A percentile compares a stretch with the other conserved stretches of the same genome.
phyloP scores from a whole-genome alignment of 2,113 vertebrate species.

The Bombycilla garrulus region DNA sequence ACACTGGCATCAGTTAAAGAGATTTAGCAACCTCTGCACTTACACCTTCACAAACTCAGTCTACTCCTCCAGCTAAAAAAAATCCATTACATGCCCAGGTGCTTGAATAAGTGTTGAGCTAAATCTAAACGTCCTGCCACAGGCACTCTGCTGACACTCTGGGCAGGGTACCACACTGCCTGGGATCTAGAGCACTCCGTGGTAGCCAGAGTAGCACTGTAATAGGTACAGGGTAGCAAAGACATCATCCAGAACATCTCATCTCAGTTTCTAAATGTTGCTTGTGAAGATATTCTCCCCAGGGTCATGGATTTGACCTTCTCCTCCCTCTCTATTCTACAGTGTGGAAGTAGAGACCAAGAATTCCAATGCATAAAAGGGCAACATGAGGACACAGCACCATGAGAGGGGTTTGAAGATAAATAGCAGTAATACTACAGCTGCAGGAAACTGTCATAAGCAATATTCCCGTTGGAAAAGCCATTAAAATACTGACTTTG shows the following conservation, averaged over 20 bases:
- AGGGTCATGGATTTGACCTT: neutral
- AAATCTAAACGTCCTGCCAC: neutral
- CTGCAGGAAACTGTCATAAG: constrained; percentile 62
- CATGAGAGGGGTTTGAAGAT: constrained; percentile 36
- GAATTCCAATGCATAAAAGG: neutral
- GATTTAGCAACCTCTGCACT: neutral
- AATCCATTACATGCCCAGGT: neutral
- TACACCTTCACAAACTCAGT: neutral
- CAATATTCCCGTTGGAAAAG: constrained; percentile 53
- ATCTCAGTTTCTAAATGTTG: neutral
- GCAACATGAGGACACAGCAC: neutral
- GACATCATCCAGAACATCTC: neutral
- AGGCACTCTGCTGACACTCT: neutral
- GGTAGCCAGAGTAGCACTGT: neutral
- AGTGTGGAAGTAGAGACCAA: neutral
- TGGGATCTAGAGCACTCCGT: neutral
- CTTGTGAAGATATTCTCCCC: neutral
- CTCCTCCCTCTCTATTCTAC: neutral
- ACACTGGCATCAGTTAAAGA: neutral
- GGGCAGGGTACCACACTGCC: neutral
- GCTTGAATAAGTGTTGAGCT: neutral
- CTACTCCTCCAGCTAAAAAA: neutral
- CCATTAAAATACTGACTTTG: constrained; percentile 56
- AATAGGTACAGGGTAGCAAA: neutral
- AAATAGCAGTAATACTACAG: constrained; percentile 62